Evolutionary conservation across 2,113 vertebrate species (phyloP).

Genomic region (Calypte anna): DNA sequence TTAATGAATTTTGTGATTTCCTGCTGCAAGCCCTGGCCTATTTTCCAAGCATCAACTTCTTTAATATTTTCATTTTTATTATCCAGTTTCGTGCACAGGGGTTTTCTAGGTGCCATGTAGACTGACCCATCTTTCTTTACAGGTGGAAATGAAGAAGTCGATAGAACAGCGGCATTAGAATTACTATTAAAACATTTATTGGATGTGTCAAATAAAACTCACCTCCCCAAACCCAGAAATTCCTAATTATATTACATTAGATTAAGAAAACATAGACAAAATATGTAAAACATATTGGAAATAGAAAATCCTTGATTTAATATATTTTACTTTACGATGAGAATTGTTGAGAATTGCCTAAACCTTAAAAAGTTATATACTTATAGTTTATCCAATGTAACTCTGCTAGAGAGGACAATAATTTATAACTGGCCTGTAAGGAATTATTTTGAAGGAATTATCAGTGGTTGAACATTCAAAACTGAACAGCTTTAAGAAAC

Average conservation of each 20-base stretch:
- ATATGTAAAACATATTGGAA: not conserved
- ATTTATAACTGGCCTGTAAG: not conserved
- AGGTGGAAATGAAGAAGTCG: not conserved
- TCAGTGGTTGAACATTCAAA: not conserved
- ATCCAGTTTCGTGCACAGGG: not conserved
- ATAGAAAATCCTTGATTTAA: not conserved
- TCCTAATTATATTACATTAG: not conserved
- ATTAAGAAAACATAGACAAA: not conserved
- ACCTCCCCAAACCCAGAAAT: not conserved
- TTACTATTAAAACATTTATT: not conserved
- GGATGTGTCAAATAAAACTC: not conserved
- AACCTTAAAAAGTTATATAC: not conserved
- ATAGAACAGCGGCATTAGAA: not conserved
- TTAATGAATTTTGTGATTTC: not conserved
- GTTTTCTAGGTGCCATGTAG: not conserved
- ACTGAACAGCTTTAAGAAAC: not conserved
- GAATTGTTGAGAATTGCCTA: not conserved
- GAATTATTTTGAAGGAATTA: not conserved
- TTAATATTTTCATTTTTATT: not conserved
- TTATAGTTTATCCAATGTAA: not conserved
- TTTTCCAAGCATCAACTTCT: not conserved
- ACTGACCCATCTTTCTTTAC: not conserved
- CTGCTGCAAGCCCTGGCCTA: not conserved
- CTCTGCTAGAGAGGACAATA: not conserved
- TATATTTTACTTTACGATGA: not conserved